Percentiles rank a stretch among this genome's conserved stretches.
phyloP scores from a whole-genome alignment of 2,888 invertebrate species.

The Trachelus iudaicus region DNA sequence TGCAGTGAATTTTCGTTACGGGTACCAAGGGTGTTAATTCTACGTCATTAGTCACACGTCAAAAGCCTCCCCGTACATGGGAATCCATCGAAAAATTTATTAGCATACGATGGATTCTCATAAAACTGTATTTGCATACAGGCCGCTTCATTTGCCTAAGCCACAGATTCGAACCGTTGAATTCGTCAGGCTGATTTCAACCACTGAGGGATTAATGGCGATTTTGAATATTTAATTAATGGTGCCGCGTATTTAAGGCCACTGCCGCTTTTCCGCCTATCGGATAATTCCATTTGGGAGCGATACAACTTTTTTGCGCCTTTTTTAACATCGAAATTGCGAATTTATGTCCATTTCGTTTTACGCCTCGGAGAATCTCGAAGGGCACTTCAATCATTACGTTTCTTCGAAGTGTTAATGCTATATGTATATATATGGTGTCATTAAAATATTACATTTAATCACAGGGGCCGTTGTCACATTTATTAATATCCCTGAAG shows the following conservation, averaged over 20 bases:
- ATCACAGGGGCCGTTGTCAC: neutral
- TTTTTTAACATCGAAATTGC: neutral
- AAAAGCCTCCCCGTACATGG: constrained; percentile 16
- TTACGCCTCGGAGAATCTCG: neutral
- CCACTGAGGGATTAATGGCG: constrained; percentile 43
- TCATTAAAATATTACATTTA: neutral
- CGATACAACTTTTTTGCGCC: neutral
- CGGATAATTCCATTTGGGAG: neutral
- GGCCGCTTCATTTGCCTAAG: constrained; percentile 50
- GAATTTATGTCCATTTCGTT: neutral
- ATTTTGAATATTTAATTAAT: constrained; percentile 55
- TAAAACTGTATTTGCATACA: constrained; percentile 49
- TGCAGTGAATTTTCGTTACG: neutral
- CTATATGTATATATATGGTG: neutral
- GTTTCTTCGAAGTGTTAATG: too few species aligned
- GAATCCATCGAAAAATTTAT: constrained; percentile 44
- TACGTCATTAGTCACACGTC: constrained; percentile 47
- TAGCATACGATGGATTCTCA: constrained; percentile 32
- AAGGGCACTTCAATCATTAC: neutral
- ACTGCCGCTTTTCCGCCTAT: neutral
- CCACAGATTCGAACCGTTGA: constrained; percentile 41
- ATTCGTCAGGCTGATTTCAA: constrained; percentile 44
- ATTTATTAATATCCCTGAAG: neutral
- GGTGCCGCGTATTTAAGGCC: neutral
- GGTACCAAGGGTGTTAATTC: constrained; percentile 37